Conservation (phyloP, 2,888 invertebrate species). For the Elgonia sp. region DNA sequence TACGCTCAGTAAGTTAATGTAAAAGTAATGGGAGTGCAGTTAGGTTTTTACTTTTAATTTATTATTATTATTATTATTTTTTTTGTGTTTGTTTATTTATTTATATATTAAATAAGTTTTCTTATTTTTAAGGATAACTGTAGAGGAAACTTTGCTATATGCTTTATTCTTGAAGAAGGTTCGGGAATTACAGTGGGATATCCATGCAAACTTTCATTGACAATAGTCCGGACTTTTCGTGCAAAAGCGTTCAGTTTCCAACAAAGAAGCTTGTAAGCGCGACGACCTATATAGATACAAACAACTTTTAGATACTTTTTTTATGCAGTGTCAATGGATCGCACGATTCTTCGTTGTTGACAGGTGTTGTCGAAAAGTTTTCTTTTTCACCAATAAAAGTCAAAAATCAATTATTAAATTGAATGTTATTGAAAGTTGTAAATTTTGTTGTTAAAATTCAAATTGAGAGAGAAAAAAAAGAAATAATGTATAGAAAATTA, state of each 20-base stretch:
- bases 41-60: not conserved
- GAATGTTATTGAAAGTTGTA: too few species aligned
- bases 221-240: conserved; percentile 57
- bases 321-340: conserved; percentile 40
- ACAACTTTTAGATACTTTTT: conserved; percentile 46
- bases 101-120: too few species aligned
- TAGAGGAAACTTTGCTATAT: conserved; percentile 54
- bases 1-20: too few species aligned
- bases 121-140: not conserved
- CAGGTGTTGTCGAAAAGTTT: conserved; percentile 18
- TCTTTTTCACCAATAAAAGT: not conserved
- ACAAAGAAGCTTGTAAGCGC: conserved; percentile 54
- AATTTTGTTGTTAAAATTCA: not conserved
- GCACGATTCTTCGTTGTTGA: conserved; percentile 22
- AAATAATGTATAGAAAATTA: too few species aligned
- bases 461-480: too few species aligned
- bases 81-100: too few species aligned
- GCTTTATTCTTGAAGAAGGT: conserved; percentile 57
- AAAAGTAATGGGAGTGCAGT: too few species aligned
- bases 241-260: conserved; percentile 65
- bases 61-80: too few species aligned
- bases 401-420: not conserved
- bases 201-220: conserved; percentile 66
- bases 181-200: conserved; percentile 49
- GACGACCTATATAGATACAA: conserved; percentile 40